Base-by-base conservation (phyloP, 2,113 vertebrate genomes). In the Microcebus jonahi region DNA sequence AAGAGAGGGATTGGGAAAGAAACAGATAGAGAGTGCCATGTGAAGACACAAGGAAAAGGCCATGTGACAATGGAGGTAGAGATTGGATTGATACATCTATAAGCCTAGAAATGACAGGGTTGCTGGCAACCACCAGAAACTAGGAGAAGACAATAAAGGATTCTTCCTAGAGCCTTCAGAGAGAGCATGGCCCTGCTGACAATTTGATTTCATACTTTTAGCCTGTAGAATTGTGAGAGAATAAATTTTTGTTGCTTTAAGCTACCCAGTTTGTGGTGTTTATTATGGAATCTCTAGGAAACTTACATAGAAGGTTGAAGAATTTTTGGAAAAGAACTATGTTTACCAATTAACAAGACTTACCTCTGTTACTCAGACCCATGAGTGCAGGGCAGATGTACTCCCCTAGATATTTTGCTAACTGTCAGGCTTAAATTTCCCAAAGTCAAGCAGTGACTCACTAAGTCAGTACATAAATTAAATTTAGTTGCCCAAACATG, bases 401-500 rank as follows among this genome's bases (percentile, higher is more conserved):
- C 39, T 31, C 65, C 18, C 18, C 50, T 70, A 29, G 36, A 90
- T 20, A 21, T 57, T 87, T 71, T 94, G 55, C 71, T 96, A 94
- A 48, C 65, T 91, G 13, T 27, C 15, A 55, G 12, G 42, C 45
- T 96, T 94, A 91, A 86, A 82, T 94, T 89, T 94, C 89, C 82
- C 36, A 45, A 45, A 88, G 65, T 90, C 42, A 88, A 94, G 14
- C 42, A 34, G 27, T 88, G 84, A 96, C 45, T 84, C 27, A 29
- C 50, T 85, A 86, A 89, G 93, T 93, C 39, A 55, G 53, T 45
- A 59, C 77, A 85, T 81, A 93, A 94, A 91, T 97, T 96, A 65
- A 91, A 93, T 89, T 96, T 77, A 82, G 82, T 85, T 93, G 75
- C 83, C 87, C 90, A 94, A 93, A 96, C 61, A 83, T 63, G n/a